Conservation (phyloP, 2,797 vertebrate species). For the Enteromius radiatus region DNA sequence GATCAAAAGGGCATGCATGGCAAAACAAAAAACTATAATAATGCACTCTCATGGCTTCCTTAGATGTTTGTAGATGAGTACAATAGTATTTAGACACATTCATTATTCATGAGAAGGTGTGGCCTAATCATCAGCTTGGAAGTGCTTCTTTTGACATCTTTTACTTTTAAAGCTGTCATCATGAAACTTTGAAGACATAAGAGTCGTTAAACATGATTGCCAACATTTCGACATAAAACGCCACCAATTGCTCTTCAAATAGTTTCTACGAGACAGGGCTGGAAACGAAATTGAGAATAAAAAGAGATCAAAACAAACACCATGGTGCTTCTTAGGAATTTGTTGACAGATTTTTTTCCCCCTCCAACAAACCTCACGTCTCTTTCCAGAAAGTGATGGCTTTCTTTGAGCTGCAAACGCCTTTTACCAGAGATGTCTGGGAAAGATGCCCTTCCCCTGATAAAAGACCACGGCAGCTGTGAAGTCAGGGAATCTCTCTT, state of each 20-base stretch:
- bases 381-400: slow-evolving; percentile 71
- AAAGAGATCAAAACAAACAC: slow-evolving; percentile 59
- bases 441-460: slow-evolving; percentile 75
- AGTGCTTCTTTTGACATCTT: slow-evolving; percentile 2
- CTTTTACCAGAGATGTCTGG: slow-evolving; percentile 74
- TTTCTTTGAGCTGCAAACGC: slow-evolving; percentile 72
- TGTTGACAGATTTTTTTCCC: slow-evolving; percentile 72
- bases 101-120: slow-evolving; percentile 1
- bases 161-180: slow-evolving; percentile 20
- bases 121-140: background rate
- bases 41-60: background rate
- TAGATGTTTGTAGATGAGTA: background rate
- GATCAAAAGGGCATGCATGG: background rate
- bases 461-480: slow-evolving; percentile 70
- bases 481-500: slow-evolving; percentile 63
- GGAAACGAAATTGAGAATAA: slow-evolving; percentile 53
- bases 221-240: slow-evolving; percentile 35
- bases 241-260: slow-evolving; percentile 30
- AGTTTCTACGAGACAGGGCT: slow-evolving; percentile 33
- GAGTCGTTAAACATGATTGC: slow-evolving; percentile 33
- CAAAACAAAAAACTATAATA: background rate
- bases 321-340: slow-evolving; percentile 72
- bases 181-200: slow-evolving; percentile 25
- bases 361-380: slow-evolving; percentile 67
- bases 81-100: background rate